Base-by-base conservation (phyloP, 2,113 vertebrate species). In the Pseudois nayaur region DNA sequence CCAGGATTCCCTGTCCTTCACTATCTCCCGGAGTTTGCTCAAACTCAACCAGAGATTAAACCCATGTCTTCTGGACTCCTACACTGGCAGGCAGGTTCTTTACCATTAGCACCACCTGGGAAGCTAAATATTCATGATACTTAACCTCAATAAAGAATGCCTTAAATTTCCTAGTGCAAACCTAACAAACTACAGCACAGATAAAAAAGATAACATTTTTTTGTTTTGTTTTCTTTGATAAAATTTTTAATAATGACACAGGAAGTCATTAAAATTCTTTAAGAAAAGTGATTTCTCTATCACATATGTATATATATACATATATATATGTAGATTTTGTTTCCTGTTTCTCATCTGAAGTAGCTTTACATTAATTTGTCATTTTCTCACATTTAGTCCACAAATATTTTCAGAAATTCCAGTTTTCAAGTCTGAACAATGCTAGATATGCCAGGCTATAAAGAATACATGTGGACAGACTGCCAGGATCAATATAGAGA, bases 331-430 rank as follows among this genome's bases (percentile, higher is more conserved):
- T 29, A 50, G 29, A n/a, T 52, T 81, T 45, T 52, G 3, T 64
- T 91, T 95, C 54, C 14, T 57, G 25, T 90, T 96, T 94, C 33
- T 94, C 15, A 79, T 36, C 6, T 57, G 94, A 96, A 86, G 31
- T 81, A 86, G 1, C 23, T 87, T 97, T 94, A 31, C 21, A 57
- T 89, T 92, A 94, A 54, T 60, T 67, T 90, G 8, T 23, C n/a
- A 94, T 76, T 92, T 94, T 92, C n/a, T 92, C 54, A 93, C 64
- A 83, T 91, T 83, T 89, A 78, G 31, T 89, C 88, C 23, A 64
- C 31, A 96, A 83, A 84, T 81, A 87, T 40, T 93, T 83, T 84
- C 84, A 89, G 17, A 71, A 94, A 88, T 59, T 16, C 3, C 43
- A 36, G 17, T 62, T 87, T 85, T 91, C 29, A 57, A 36, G 4